phyloP scores from a whole-genome alignment of 2,888 invertebrate genomes.

The Argyra leucocephala region DNA sequence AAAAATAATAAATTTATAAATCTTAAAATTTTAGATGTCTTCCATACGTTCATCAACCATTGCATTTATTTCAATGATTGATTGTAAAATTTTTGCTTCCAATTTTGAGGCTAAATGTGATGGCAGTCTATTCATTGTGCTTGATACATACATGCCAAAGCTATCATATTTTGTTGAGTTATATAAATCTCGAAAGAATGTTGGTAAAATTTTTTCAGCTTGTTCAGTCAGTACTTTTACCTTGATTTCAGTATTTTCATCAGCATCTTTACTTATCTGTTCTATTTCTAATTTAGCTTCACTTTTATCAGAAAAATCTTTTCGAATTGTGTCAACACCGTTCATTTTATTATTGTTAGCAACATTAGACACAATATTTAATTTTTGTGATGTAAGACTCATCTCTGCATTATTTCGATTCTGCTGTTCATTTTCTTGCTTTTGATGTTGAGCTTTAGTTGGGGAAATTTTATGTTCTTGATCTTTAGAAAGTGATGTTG shows the following conservation, averaged over 20 bases:
- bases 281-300: background rate
- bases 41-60: constrained; percentile 32
- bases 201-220: constrained; percentile 31
- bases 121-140: constrained; percentile 39
- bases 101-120: constrained; percentile 35
- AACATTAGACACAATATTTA: background rate
- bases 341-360: background rate
- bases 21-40: background rate
- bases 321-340: background rate
- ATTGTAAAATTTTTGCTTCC: constrained; percentile 38
- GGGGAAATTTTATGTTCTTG: background rate
- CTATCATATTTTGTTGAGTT: constrained; percentile 39
- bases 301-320: background rate
- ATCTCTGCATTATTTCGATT: background rate
- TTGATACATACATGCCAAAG: constrained; percentile 40
- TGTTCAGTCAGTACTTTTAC: background rate
- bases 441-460: background rate
- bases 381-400: background rate
- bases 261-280: background rate
- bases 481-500: background rate
- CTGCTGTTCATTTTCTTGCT: background rate
- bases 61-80: constrained; percentile 39
- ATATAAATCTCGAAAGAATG: constrained; percentile 41
- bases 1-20: background rate
- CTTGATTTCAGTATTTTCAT: constrained; percentile 24